Evolutionary conservation across 2,113 vertebrate genomes (phyloP).

Genomic region (Cygnus atratus): DNA sequence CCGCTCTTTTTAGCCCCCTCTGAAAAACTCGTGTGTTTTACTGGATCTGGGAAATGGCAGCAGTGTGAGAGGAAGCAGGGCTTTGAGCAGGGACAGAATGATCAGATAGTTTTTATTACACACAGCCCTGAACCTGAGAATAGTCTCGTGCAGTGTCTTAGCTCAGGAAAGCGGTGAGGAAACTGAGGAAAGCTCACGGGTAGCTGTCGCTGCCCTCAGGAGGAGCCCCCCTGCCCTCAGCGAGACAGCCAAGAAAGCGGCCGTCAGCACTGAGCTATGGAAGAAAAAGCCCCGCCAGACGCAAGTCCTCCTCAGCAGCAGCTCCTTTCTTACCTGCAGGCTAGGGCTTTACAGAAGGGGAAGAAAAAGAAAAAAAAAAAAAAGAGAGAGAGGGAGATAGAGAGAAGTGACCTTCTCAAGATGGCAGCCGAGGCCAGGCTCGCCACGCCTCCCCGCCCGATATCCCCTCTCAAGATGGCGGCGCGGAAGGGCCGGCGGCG

Average conservation of each 20-base stretch:
- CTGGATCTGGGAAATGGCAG: not conserved
- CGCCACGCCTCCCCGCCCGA: not conserved
- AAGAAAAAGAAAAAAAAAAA: too few relatives aligned
- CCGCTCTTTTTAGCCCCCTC: not conserved
- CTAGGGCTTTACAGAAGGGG: rapidly evolving
- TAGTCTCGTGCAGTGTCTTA: not conserved
- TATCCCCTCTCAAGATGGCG: conserved; percentile 43
- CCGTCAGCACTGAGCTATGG: not conserved
- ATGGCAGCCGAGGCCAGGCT: conserved; percentile 12
- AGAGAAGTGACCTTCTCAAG: conserved; percentile 58
- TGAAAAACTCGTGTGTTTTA: not conserved
- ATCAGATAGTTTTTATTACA: not conserved
- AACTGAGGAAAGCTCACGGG: not conserved
- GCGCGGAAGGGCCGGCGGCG: not conserved
- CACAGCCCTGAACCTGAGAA: not conserved
- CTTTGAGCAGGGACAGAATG: not conserved
- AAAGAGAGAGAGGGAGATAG: too few relatives aligned
- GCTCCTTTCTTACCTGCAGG: not conserved
- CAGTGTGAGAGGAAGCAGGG: not conserved
- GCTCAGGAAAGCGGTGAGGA: not conserved
- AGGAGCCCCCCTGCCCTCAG: not conserved
- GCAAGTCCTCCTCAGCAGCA: not conserved
- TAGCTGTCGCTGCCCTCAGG: not conserved
- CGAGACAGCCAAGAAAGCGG: not conserved
- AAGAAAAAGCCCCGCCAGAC: rapidly evolving